phyloP scores from a whole-genome alignment of 2,888 invertebrate genomes.

The Oxytorus armatus region DNA sequence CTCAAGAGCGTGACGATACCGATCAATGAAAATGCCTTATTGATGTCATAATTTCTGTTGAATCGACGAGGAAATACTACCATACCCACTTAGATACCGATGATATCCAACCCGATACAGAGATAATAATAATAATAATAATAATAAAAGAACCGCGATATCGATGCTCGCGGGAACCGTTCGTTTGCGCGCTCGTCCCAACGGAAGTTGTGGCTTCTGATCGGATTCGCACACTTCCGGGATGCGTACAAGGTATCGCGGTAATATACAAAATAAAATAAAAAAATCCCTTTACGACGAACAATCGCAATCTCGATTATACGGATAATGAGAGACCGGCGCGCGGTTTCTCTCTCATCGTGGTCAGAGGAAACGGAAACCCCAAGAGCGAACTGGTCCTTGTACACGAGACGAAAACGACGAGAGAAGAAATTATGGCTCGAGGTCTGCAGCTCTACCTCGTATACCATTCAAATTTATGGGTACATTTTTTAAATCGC shows the following conservation, averaged over 20 bases:
- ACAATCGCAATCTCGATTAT: slow-evolving; percentile 21
- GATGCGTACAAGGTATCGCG: slow-evolving; percentile 24
- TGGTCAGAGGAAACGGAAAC: slow-evolving; percentile 24
- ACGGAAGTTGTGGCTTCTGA: slow-evolving; percentile 46
- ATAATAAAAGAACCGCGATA: neutral
- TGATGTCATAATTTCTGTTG: no score
- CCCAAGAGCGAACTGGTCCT: neutral
- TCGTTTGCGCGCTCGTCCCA: slow-evolving; percentile 3
- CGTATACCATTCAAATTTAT: no score
- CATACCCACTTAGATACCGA: neutral
- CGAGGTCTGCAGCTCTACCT: neutral
- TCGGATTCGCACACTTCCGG: slow-evolving; percentile 33
- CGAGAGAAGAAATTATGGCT: neutral
- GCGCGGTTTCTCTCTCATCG: slow-evolving; percentile 5
- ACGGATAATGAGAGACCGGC: slow-evolving; percentile 37
- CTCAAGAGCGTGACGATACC: no score
- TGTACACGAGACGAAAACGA: neutral
- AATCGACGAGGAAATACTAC: neutral
- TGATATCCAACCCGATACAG: neutral
- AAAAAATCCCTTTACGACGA: slow-evolving; percentile 10
- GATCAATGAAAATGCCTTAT: no score
- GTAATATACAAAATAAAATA: slow-evolving; percentile 7
- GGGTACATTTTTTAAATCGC: no score
- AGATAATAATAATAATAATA: neutral
- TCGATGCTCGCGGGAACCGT: neutral